These are phyloP conservation scores for Anguilla obscura DNA, from an alignment of 2,797 vertebrate genomes.

Conservation along the genomic window DNA sequence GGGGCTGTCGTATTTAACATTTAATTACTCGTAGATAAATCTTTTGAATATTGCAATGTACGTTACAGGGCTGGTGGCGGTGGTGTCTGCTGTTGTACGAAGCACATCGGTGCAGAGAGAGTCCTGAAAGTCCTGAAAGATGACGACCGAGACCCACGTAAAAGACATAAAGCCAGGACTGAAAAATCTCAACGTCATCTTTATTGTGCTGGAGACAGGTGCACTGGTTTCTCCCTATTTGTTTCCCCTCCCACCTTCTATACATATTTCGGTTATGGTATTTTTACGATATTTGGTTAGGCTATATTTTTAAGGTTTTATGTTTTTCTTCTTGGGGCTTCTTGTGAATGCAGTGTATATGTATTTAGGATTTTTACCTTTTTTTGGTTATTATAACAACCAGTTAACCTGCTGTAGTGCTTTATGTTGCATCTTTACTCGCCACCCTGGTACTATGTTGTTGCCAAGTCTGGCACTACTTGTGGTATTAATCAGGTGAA, in stretches of 20 bases:
- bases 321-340: no score
- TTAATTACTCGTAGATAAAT: background rate
- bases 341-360: no score
- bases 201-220: conserved; percentile 86
- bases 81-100: conserved; percentile 4
- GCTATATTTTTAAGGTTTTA: no score
- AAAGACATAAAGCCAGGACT: conserved; percentile 84
- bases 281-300: background rate
- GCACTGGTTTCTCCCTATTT: background rate
- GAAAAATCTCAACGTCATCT: conserved; percentile 82
- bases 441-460: no score
- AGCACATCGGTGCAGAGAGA: conserved; percentile 5
- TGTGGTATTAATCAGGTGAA: no score
- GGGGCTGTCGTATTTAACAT: background rate
- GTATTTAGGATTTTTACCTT: no score
- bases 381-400: no score
- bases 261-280: background rate
- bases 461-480: no score
- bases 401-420: no score
- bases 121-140: conserved; percentile 50
- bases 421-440: no score
- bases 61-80: conserved; percentile 18
- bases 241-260: background rate
- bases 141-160: conserved; percentile 80
- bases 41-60: background rate